Conservation (phyloP, 2,113 vertebrate species). For the Herpetotheres cachinnans region DNA sequence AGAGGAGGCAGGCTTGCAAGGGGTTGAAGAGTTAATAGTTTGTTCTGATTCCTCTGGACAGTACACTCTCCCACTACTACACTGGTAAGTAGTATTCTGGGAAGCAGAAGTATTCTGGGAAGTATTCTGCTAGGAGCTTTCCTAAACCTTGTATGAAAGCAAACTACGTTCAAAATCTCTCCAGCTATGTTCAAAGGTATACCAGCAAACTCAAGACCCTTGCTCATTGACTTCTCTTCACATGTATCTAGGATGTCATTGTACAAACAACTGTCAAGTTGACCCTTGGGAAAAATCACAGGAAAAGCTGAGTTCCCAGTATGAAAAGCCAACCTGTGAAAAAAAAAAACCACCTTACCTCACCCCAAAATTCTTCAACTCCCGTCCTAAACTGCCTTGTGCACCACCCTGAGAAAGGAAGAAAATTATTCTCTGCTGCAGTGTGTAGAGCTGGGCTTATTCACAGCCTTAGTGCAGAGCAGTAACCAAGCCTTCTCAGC, state of each 20-base stretch:
- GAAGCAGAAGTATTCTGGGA: not conserved
- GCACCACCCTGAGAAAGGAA: not conserved
- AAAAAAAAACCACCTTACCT: not conserved
- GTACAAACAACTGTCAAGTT: not conserved
- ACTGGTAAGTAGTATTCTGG: not conserved
- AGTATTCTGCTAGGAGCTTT: not conserved
- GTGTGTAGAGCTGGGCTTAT: not conserved
- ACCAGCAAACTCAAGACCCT: not conserved
- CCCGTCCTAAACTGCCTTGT: not conserved
- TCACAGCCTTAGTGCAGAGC: not conserved
- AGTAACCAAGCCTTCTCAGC: not conserved
- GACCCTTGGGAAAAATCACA: not conserved
- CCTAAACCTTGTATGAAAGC: not conserved
- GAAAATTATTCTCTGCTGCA: not conserved
- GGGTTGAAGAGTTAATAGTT: not conserved
- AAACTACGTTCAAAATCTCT: not conserved
- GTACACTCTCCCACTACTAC: not conserved
- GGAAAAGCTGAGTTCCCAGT: not conserved
- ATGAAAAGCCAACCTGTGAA: not conserved
- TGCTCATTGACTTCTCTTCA: not conserved
- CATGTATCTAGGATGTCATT: not conserved
- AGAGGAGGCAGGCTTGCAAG: not conserved
- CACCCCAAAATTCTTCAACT: not conserved
- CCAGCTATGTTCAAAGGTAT: not conserved
- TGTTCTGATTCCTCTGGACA: not conserved